Base-by-base conservation (phyloP, 2,797 vertebrate species). In the Rhodeus uyekii region DNA sequence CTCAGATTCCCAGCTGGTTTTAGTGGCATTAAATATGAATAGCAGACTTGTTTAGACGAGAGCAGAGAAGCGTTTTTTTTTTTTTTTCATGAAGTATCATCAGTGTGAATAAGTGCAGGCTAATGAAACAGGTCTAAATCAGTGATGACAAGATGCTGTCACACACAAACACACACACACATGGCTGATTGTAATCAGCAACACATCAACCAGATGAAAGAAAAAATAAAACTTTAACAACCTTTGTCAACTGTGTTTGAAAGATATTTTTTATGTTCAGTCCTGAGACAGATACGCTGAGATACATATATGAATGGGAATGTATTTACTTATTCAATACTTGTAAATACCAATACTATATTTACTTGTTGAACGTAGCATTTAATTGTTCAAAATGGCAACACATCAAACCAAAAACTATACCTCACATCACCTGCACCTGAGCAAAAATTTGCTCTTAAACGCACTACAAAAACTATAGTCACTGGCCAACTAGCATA, bases 1-100 rank as follows among this genome's bases (percentile, higher is more conserved):
- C 82, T 84, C 82, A 73, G 85, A 83, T 84, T 86, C 78, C 65
- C 85, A 87, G 82, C 75, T 88, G 86, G 82, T 86, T 86, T 80
- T 71, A 80, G 80, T 48, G 39, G 71, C 77, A 84, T 82, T 87
- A 87, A 86, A 88, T 83, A 87, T 86, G 85, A 85, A 89, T 89
- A 78, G 75, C 55, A 81, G 78, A 61, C 81, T 77, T 87, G 85
- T 87, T 77, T 87, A 85, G 74, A 85, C 76, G 82, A 85, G 76
- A 78, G 81, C 48, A 55, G 77, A 72, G 58, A 67, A 65, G 78
- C n/a, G 19, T 68, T 82, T 69, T 84, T 79, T 65, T 32, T 67
- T 83, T 68, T 82, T 69, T 84, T 79, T 65, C 38, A 72, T 83
- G 39, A 82, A 85, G 71, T 60, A 85, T 29, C 81, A 74, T 63